Evolutionary conservation across 2,888 invertebrate genomes (phyloP).

Genomic region (Actias luna): DNA sequence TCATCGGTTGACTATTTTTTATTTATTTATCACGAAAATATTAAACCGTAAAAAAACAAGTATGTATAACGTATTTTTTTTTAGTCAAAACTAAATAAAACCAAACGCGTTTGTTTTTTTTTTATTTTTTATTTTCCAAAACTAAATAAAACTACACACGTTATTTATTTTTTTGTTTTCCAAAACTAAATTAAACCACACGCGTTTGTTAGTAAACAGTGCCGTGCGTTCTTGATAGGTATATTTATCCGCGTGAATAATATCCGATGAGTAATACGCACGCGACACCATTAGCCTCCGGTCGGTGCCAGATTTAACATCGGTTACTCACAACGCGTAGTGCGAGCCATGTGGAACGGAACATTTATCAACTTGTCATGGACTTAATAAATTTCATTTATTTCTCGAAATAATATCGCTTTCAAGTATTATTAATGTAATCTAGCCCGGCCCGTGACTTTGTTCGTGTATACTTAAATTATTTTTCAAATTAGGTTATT

Average conservation of each 20-base stretch:
- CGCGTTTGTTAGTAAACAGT: conserved; percentile 18
- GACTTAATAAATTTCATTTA: neutral
- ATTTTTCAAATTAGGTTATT: no score
- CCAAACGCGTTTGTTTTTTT: no score
- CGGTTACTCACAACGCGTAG: conserved; percentile 38
- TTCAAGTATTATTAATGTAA: neutral
- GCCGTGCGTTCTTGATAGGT: neutral
- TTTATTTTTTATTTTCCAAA: no score
- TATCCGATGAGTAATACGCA: conserved; percentile 6
- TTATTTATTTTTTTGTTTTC: neutral
- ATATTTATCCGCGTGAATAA: conserved; percentile 18
- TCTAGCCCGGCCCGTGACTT: no score
- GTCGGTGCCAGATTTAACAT: conserved; percentile 39
- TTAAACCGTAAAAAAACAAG: no score
- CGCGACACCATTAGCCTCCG: conserved; percentile 22
- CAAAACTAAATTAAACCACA: neutral
- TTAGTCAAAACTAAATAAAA: no score
- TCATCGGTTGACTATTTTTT: no score
- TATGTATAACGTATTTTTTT: no score
- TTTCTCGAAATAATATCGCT: neutral
- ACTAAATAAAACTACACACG: neutral
- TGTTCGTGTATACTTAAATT: no score
- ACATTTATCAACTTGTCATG: conserved; percentile 1
- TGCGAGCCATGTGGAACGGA: neutral
- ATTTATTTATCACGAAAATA: no score